Evolutionary conservation across 2,888 invertebrate species (phyloP), one percentile per base, ranked within the genome.

Genomic region (Andrena praecox): DNA sequence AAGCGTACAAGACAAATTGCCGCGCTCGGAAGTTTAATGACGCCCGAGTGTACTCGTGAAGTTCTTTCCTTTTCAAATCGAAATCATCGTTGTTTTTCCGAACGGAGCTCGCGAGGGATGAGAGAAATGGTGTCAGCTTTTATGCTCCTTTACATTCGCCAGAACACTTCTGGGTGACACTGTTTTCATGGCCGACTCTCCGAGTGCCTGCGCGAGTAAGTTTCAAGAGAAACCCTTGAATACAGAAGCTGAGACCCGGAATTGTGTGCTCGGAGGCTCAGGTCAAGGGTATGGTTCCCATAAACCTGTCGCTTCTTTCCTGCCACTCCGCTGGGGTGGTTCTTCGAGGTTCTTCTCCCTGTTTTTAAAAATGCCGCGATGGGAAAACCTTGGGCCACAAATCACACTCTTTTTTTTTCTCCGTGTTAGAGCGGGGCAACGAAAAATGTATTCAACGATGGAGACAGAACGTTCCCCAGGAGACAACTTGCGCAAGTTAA

Each of bases 281-380:
- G 80, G 80, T 80, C 80, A 80, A 80, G 80, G 80, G 72, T 80
- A 72, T 80, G 80, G 80, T 80, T 72, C 72, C 78, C 80, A 80
- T 80, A 80, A 80, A 80, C 72, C 78, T 80, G 80, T 72, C 80
- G 78, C 78, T 72, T 80, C 80, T 78, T 80, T 78, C 71, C 78
- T 72, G 80, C 67, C 63, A 68, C 67, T 78, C 50, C 62, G 80
- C 63, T 56, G 72, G 71, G 78, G 54, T n/a, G 80, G 78, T 77
- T 68, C 67, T n/a, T 71, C 29, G 50, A 48, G 56, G 42, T 50
- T 52, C 33, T 35, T 29, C 24, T 24, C 16, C 33, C 33, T 27
- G 64, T 48, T 50, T 67, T 35, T 50, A 48, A 56, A 63, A 29
- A 62, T 33, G 20, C 56, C 12, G 35, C 78, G 72, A 63, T 78